Percentiles rank a stretch among this genome's conserved stretches.
Conservation (phyloP, 2,113 vertebrate genomes). For the Cavia aperea region DNA sequence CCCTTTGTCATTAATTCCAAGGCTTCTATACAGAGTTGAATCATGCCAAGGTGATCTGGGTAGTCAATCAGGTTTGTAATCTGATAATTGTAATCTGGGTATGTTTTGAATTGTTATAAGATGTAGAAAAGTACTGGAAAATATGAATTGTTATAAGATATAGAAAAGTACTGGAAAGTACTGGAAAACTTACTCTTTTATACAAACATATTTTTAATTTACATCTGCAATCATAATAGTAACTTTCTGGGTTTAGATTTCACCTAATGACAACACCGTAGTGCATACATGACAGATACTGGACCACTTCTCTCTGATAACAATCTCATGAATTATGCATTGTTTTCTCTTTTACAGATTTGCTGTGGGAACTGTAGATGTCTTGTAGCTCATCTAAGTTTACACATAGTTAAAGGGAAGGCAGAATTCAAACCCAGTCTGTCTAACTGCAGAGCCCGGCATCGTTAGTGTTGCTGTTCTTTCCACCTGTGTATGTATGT, state of each 20-base stretch:
- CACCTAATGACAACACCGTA: not conserved
- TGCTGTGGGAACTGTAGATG: not conserved
- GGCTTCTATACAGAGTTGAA: not conserved
- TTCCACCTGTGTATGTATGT: accelerated
- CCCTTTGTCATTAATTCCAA: not conserved
- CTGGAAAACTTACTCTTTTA: not conserved
- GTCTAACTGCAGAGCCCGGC: not conserved
- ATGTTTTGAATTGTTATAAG: not conserved
- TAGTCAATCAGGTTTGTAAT: not conserved
- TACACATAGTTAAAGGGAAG: not conserved
- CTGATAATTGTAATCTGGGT: not conserved
- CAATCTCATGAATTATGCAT: not conserved
- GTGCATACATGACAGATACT: not conserved
- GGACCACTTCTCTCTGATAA: not conserved
- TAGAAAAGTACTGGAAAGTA: too few species aligned
- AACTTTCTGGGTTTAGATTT: not conserved
- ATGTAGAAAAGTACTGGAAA: not conserved
- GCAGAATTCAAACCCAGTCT: not conserved
- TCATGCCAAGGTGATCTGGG: not conserved
- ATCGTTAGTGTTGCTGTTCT: not conserved
- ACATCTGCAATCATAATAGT: not conserved
- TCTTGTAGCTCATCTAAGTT: not conserved
- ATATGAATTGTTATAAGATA: too few species aligned
- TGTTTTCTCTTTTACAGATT: not conserved
- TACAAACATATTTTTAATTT: not conserved